Base-by-base conservation (phyloP, 2,113 vertebrate species). In the Colossoma macropomum region DNA sequence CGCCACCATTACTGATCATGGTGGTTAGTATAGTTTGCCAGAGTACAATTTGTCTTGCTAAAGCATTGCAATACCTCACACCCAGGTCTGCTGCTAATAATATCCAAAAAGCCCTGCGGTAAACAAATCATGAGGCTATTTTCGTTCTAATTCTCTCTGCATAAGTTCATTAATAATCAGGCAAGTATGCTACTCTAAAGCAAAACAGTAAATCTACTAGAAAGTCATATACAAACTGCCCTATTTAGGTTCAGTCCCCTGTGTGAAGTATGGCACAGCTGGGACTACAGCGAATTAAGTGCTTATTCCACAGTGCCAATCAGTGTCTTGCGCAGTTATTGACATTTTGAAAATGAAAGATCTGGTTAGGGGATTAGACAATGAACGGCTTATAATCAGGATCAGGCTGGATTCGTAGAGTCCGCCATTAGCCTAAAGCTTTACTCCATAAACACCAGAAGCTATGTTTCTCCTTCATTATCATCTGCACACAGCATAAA, bases 221-320 rank as follows among this genome's bases (percentile, higher is more conserved):
- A 75, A 72, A 87, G 79, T 82, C 75, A 70, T 81, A 59, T 84
- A 79, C 75, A 87, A 87, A 87, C 54, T 84, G 75, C 83, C 71
- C 82, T 87, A 76, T 84, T 85, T 84, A 85, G 45, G 75, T 84
- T 66, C 69, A 32, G 68, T 77, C 86, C 80, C 83, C 34, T 38
- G 77, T 70, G 86, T 27, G 19, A 48, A 50, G 63, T 54, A 34
- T 41, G 3, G 3, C 34, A 52, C 50, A 25, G 59, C 77, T 65
- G 79, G 75, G 74, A 71, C 45, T 13, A 30, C 12, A 1, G 34
- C 28, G 41, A 77, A 60, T 83, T 16, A 76, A 41, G 81, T 82
- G 73, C 38, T 52, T 81, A 25, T 38, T 38, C 41, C 32, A 2
- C 30, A 3, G 30, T 69, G 30, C 32, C 32, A 69, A 38, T 38